A percentile compares a stretch with the other conserved stretches of the same genome.
These are phyloP conservation scores for Catamblyrhynchus diadema DNA, from an alignment of 2,797 vertebrate species.

Conservation along the genomic window DNA sequence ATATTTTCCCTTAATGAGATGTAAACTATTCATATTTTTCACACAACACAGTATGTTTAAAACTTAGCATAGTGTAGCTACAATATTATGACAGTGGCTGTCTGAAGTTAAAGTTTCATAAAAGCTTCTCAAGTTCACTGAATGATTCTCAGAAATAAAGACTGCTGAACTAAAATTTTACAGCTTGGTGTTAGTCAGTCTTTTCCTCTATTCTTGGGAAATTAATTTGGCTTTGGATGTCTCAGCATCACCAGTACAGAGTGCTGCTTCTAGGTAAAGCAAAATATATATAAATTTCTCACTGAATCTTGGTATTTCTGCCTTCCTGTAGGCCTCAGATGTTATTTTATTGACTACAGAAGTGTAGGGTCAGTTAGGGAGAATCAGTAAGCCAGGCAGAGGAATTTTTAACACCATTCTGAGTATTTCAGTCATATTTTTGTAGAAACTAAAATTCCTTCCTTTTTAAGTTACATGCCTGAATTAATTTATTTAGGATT, in stretches of 20 bases:
- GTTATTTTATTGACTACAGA: not conserved
- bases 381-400: not conserved
- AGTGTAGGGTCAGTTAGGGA: not conserved
- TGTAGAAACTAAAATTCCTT: not conserved
- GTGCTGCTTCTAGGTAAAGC: not conserved
- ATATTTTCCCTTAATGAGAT: conserved; percentile 3
- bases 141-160: not conserved
- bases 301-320: not conserved
- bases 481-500: not conserved
- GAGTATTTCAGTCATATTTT: not conserved
- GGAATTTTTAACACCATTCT: not conserved
- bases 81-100: conserved; percentile 50
- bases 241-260: not conserved
- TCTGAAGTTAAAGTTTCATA: conserved; percentile 24
- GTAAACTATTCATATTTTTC: conserved; percentile 31
- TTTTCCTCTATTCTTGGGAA: not conserved
- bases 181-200: not conserved
- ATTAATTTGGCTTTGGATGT: not conserved
- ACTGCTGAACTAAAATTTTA: not conserved
- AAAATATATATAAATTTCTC: not conserved
- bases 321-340: not conserved
- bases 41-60: not conserved
- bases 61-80: conserved; percentile 12
- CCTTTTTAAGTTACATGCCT: not conserved
- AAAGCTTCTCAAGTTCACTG: not conserved